These are phyloP conservation scores for Machimus atricapillus DNA, from an alignment of 2,888 invertebrate genomes.

Conservation along the genomic window DNA sequence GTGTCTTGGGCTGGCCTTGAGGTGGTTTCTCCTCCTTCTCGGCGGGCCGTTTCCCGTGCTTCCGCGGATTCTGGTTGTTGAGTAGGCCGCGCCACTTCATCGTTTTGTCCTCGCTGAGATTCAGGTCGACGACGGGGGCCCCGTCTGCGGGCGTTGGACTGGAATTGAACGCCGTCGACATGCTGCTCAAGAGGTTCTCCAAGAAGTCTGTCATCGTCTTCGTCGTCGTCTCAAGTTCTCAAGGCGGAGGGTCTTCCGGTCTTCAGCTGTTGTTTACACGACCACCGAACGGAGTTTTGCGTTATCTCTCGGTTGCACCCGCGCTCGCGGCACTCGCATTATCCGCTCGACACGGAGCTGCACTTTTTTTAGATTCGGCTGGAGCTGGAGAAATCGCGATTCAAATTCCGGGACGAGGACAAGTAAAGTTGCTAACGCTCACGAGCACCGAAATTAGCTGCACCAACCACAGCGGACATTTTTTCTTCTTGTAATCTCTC, in stretches of 20 bases:
- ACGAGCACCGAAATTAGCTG: conserved; percentile 32
- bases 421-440: conserved; percentile 23
- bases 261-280: conserved; percentile 27
- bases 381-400: neutral
- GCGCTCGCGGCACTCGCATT: neutral
- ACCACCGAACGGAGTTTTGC: conserved; percentile 1
- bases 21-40: neutral
- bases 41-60: conserved; percentile 48
- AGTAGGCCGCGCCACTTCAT: conserved; percentile 61
- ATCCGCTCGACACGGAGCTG: neutral
- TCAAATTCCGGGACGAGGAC: neutral
- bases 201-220: conserved; percentile 56
- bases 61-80: conserved; percentile 61
- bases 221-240: neutral
- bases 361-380: neutral
- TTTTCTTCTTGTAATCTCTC: conserved; percentile 40
- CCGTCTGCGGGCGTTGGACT: conserved; percentile 52
- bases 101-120: conserved; percentile 60
- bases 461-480: conserved; percentile 43
- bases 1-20: conserved; percentile 12
- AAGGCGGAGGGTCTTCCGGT: conserved; percentile 1
- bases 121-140: conserved; percentile 54
- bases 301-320: neutral
- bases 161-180: conserved; percentile 48
- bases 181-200: conserved; percentile 56